Evolutionary conservation across 35 echinoderm and acorn worm genomes (phyloP), one percentile per base, ranked within the genome.

Genomic region (Strongylocentrotus purpuratus): DNA sequence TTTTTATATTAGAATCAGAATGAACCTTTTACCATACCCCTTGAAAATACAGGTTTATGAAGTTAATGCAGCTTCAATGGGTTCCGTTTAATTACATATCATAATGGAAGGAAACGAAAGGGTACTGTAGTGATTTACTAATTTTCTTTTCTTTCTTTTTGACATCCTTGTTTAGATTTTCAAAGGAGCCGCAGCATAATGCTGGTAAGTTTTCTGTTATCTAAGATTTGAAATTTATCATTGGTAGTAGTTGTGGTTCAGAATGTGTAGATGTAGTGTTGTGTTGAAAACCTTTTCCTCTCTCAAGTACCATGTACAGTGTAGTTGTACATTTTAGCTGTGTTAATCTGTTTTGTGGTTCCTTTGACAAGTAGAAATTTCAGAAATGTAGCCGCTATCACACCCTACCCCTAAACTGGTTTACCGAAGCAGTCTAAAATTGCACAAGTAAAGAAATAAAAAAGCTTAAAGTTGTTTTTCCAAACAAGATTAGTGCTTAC

Each of bases 111-210:
- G 15, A 12, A 14, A 11, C 11, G 1, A 55, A 55, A 55, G 65
- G 4, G n/a, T 78, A 9, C n/a, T 22, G 28, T 28, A 8, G n/a
- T 78, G 65, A 78, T 78, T 78, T 78, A 28, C 28, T 78, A 78
- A 28, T 88, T 94, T 86, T 86, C 15, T 88, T 94, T 31, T 94
- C 31, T 92, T 92, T 91, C 28, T 55, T 33, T 96, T 94, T 35
- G 17, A 45, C 33, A 5, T 41, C 87, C 31, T 18, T 41, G 20
- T 33, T 89, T 46, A 94, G 92, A 86, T 94, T 94, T 14, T 25
- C 35, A 52, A 96, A 96, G 93, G 95, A 96, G 46, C 92, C 95
- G 11, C 95, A 94, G 33, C 94, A 96, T 85, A 96, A 96, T 96
- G 92, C 92, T 46, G 95, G 95, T 96, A 94, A 96, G 95, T 48